phyloP scores from a whole-genome alignment of 2,888 invertebrate species.

The Luffia ferchaultella region DNA sequence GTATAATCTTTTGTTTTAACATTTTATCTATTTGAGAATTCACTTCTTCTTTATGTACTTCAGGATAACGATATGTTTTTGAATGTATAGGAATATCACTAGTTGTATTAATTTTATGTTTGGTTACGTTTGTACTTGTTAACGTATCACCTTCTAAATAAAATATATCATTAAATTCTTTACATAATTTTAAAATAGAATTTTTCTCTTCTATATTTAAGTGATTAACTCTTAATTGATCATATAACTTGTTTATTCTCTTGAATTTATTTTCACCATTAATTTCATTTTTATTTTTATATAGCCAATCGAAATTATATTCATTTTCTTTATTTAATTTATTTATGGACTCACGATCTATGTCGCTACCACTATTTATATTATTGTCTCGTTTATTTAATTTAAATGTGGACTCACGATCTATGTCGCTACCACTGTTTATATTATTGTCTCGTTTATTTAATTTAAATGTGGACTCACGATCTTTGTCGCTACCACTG shows the following conservation, averaged over 20 bases:
- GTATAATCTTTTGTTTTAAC: constrained; percentile 12
- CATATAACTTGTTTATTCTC: neutral
- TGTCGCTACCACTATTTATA: too few species aligned
- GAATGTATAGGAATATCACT: constrained; percentile 13
- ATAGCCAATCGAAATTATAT: neutral
- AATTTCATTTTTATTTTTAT: neutral
- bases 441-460: too few species aligned
- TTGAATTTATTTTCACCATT: neutral
- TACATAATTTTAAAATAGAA: neutral
- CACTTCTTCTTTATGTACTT: constrained; percentile 15
- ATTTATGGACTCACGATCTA: too few species aligned
- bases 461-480: too few species aligned
- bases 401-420: too few species aligned
- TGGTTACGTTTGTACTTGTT: constrained; percentile 9
- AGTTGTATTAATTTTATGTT: constrained; percentile 13
- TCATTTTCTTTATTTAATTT: neutral
- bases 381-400: too few species aligned
- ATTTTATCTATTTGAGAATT: constrained; percentile 9
- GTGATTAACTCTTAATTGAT: constrained; percentile 1
- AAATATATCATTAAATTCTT: constrained; percentile 1
- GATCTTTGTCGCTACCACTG: too few species aligned
- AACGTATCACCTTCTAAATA: constrained; percentile 6
- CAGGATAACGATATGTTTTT: constrained; percentile 17
- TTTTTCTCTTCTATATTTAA: constrained; percentile 4
- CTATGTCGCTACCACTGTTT: too few species aligned